Evolutionary conservation across 2,888 invertebrate species (phyloP), one percentile per base, ranked within the genome.

Genomic region (Drosophila rellima): DNA sequence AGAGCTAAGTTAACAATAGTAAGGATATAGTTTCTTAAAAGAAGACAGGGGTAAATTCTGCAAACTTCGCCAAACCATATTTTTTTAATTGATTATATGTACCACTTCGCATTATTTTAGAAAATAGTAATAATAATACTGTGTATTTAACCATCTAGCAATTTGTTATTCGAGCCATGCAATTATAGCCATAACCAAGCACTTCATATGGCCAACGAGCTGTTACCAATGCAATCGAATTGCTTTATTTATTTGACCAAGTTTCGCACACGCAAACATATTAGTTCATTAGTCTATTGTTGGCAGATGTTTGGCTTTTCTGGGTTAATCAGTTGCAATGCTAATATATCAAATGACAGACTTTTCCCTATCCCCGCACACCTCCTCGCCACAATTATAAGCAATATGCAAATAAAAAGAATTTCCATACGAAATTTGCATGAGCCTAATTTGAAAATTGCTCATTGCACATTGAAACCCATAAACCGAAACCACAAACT

Each of bases 391-490:
- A n/a, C 33, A 63, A 61, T 69, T 66, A 74, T 74, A 72, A 69
- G 78, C 67, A 56, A 74, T 70, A 54, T 66, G 80, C 81, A 77
- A 64, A 79, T 76, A 81, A 79, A 74, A 70, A 77, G 72, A 70
- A 67, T 71, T 68, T 61, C 63, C 65, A 71, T 73, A 70, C 39
- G 45, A 61, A 67, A 73, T 72, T 77, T 79, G 88, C 90, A 77
- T 88, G 88, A 75, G 89, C 77, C 83, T 89, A 90, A 91, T 90
- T 90, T 88, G 82, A 83, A 91, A 90, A 90, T 91, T 90, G 90
- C 88, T 63, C 72, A 59, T 50, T 70, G 82, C 80, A 50, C 66
- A 79, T 69, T 67, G 66, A 70, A 76, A 72, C 64, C 62, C 37
- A 67, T 74, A 70, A 81, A 45, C 76, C 79, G 54, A 71, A 77